Evolutionary conservation across 2,888 invertebrate genomes (phyloP).

Genomic region (Chloroclystis v-ata): DNA sequence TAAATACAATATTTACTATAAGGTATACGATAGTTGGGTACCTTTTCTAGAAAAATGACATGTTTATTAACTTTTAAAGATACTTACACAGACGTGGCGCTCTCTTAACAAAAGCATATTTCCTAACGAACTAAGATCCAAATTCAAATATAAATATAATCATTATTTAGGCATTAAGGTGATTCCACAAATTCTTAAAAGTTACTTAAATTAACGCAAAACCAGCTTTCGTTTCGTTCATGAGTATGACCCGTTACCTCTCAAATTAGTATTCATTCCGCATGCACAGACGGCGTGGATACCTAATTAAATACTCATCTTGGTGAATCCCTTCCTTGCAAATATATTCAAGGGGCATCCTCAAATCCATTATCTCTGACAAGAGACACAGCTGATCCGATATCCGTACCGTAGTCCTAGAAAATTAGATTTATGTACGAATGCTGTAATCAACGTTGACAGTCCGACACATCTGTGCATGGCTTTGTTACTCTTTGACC

Average conservation of each 20-base stretch:
- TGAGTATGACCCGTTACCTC: background rate
- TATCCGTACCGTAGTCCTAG: constrained; percentile 39
- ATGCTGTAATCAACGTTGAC: constrained; percentile 67
- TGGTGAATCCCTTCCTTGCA: constrained; percentile 39
- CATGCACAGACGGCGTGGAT: constrained; percentile 29
- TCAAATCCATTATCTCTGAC: constrained; percentile 58
- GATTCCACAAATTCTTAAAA: too few species aligned
- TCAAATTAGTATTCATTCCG: constrained; percentile 24
- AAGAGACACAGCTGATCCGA: constrained; percentile 52
- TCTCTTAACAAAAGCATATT: too few species aligned
- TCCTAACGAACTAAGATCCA: too few species aligned
- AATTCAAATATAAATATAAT: too few species aligned
- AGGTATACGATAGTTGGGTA: too few species aligned
- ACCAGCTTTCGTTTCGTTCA: background rate
- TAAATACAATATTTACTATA: too few species aligned
- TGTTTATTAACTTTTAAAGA: too few species aligned
- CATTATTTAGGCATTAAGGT: too few species aligned
- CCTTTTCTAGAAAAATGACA: too few species aligned
- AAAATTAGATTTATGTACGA: constrained; percentile 68
- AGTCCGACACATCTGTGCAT: constrained; percentile 65
- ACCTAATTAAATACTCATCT: constrained; percentile 40
- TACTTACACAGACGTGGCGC: too few species aligned
- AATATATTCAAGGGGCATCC: constrained; percentile 47
- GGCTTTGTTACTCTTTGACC: constrained; percentile 29
- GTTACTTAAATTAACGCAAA: too few species aligned